Evolutionary conservation across 2,797 vertebrate genomes (phyloP).

Genomic region (Ctenosaura bakeri): DNA sequence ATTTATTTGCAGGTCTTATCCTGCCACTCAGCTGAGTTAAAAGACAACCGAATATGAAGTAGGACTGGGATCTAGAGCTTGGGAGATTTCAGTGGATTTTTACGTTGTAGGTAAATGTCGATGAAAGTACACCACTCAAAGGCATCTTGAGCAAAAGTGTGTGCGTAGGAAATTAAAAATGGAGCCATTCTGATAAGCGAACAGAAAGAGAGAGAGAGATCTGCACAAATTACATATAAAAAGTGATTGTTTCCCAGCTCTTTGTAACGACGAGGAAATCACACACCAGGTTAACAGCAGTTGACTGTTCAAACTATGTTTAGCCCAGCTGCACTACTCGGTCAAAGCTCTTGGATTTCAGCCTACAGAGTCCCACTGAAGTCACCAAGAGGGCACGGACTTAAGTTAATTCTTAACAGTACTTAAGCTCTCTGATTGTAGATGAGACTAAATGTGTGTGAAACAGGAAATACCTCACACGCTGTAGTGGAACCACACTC

Average conservation of each 20-base stretch:
- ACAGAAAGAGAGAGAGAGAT: too few species aligned
- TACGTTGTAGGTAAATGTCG: not conserved
- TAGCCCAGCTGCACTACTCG: conserved; percentile 14
- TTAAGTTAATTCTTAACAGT: not conserved
- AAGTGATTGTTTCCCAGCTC: conserved; percentile 38
- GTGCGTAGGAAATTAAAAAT: not conserved
- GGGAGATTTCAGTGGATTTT: not conserved
- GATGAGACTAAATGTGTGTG: not conserved
- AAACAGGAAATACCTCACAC: not conserved
- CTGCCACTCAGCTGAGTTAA: not conserved
- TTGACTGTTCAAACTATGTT: not conserved
- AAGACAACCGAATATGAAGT: not conserved
- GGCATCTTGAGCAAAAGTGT: too few species aligned
- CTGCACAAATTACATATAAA: not conserved
- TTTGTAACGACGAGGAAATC: conserved; percentile 46
- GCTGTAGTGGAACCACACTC: not conserved
- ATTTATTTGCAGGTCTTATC: not conserved
- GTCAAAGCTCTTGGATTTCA: conserved; percentile 31
- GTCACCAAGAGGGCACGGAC: not conserved
- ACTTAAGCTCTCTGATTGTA: not conserved
- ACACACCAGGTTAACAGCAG: not conserved
- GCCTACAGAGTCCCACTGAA: not conserved
- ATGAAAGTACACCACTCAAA: not conserved
- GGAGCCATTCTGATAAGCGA: not conserved
- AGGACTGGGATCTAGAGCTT: not conserved